Evolutionary conservation across 1,140 invertebrate genomes (phyloP).

Genomic region (Drosophila quadrilineata): DNA sequence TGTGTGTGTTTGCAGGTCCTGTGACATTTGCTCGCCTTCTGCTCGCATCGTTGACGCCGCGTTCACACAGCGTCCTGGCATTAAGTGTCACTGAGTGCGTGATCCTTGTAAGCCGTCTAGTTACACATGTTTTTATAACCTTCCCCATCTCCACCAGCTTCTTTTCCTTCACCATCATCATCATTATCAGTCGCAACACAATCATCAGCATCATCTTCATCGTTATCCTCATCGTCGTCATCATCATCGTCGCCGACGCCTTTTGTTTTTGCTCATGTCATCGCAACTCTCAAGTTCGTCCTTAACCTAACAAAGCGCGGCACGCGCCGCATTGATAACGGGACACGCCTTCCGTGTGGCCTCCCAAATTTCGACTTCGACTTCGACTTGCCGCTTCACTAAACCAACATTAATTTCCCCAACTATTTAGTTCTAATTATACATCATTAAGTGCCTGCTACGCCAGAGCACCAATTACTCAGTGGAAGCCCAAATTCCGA

Average conservation of each 20-base stretch:
- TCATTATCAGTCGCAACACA: background rate
- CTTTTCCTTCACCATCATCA: background rate
- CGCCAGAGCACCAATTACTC: too few species aligned
- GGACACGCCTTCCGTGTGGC: too few species aligned
- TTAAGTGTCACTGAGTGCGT: constrained; percentile 78
- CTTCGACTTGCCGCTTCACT: too few species aligned
- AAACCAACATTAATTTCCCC: too few species aligned
- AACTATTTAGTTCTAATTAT: too few species aligned
- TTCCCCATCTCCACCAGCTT: constrained; percentile 1
- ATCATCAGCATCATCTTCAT: background rate
- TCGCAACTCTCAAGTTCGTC: background rate
- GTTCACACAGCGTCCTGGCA: constrained; percentile 38
- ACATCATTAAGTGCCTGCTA: too few species aligned
- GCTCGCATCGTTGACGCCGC: constrained; percentile 3
- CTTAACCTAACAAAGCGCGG: background rate
- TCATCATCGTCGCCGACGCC: background rate
- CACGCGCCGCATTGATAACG: constrained; percentile 19
- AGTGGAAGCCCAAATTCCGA: too few species aligned
- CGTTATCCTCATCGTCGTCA: background rate
- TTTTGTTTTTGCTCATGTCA: constrained; percentile 32
- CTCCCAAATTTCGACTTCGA: too few species aligned
- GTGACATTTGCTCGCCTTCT: constrained; percentile 54
- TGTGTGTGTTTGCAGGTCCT: background rate
- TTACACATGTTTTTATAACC: constrained; percentile 79
- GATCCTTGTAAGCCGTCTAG: constrained; percentile 77